phyloP scores from a whole-genome alignment of 2,797 vertebrate genomes.

The Muraenolepis orangiensis region DNA sequence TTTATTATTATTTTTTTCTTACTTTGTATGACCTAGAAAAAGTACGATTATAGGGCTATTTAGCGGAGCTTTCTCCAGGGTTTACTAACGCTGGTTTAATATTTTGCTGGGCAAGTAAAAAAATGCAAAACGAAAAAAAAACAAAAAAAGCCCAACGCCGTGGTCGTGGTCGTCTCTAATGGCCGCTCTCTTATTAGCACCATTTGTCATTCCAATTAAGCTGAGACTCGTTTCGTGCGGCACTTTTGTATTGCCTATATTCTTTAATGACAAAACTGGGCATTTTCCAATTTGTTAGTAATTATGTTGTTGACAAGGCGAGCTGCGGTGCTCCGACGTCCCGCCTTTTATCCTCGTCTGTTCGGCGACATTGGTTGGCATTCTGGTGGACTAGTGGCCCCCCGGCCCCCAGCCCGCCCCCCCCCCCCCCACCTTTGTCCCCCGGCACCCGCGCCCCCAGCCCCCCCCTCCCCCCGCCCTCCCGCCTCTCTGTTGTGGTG shows the following conservation, averaged over 20 bases:
- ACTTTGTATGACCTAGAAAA: conserved; percentile 60
- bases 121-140: conserved; percentile 21
- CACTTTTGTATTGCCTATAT: background rate
- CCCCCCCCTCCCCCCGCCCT: no score
- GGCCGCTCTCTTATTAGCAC: conserved; percentile 25
- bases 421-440: no score
- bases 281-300: conserved; percentile 7
- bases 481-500: no score
- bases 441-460: no score
- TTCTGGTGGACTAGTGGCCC: background rate
- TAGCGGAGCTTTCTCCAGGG: conserved; percentile 34
- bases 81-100: conserved; percentile 40
- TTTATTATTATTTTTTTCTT: conserved; percentile 24
- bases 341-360: conserved; percentile 1
- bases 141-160: no score
- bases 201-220: conserved; percentile 58
- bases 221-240: conserved; percentile 2
- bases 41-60: conserved; percentile 59
- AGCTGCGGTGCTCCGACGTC: background rate
- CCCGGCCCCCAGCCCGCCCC: background rate
- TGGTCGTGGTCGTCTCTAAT: conserved; percentile 22
- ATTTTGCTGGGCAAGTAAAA: conserved; percentile 23
- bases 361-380: background rate
- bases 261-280: conserved; percentile 11
- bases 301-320: background rate